phyloP scores from a whole-genome alignment of 2,888 invertebrate species.

The Antitype chi region DNA sequence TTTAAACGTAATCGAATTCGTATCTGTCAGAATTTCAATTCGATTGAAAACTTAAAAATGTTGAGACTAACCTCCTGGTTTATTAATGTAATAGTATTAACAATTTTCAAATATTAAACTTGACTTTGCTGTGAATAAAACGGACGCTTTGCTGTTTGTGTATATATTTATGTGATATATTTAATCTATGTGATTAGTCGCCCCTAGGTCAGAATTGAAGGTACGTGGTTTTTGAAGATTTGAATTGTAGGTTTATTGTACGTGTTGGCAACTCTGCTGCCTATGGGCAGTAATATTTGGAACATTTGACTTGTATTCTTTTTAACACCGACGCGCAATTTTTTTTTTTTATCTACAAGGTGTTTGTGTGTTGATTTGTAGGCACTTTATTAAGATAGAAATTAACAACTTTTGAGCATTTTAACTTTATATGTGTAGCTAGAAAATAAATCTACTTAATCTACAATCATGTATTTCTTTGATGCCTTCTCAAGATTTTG shows the following conservation, averaged over 20 bases:
- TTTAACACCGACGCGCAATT: conserved; percentile 20
- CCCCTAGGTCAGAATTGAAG: conserved; percentile 25
- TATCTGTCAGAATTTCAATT: neutral
- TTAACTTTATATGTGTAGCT: conserved; percentile 1
- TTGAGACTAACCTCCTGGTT: conserved; percentile 24
- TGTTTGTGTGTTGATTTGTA: conserved; percentile 35
- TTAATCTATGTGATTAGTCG: conserved; percentile 31
- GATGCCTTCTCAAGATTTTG: neutral
- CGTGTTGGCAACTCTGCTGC: neutral
- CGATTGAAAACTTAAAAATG: neutral
- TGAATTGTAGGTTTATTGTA: conserved; percentile 18
- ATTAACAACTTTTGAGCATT: neutral
- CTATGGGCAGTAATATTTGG: conserved; percentile 23
- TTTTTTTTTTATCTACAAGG: neutral
- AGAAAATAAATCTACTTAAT: conserved; percentile 26
- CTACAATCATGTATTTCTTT: neutral
- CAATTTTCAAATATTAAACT: conserved; percentile 30
- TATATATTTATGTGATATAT: conserved; percentile 56
- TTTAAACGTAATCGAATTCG: conserved; percentile 1
- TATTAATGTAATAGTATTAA: conserved; percentile 31
- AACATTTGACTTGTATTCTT: conserved; percentile 23
- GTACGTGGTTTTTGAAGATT: conserved; percentile 29
- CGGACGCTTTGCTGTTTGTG: conserved; percentile 36
- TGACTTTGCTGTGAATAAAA: conserved; percentile 49
- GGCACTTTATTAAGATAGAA: neutral